A percentile compares a stretch with the other conserved stretches of the same genome.
phyloP scores from a whole-genome alignment of 1,140 invertebrate species.

The Lethocerus indicus region DNA sequence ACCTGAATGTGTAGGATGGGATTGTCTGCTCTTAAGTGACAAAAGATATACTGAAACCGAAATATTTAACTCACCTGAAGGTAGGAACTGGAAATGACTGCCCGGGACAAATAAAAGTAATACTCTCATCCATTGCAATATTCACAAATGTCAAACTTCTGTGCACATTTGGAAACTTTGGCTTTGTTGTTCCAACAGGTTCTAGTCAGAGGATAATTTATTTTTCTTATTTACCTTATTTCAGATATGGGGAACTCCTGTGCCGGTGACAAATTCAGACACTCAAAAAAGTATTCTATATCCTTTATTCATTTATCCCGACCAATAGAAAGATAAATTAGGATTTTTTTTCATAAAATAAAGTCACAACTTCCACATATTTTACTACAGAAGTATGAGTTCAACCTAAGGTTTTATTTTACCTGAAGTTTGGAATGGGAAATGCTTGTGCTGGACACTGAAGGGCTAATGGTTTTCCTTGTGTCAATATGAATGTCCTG shows the following conservation, averaged over 20 bases:
- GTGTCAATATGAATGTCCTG: constrained; percentile 19
- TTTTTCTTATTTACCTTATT: constrained; percentile 31
- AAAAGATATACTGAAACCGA: too few relatives aligned
- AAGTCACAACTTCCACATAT: too few relatives aligned
- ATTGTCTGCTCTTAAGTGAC: too few relatives aligned
- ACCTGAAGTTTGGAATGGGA: constrained; percentile 19
- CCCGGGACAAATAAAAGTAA: constrained; percentile 42
- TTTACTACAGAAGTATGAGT: too few relatives aligned
- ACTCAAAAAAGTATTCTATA: too few relatives aligned
- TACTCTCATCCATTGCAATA: constrained; percentile 22
- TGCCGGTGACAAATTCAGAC: too few relatives aligned
- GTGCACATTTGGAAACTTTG: constrained; percentile 32
- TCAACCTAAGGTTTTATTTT: constrained; percentile 1
- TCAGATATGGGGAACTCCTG: constrained; percentile 44
- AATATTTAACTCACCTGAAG: constrained; percentile 41
- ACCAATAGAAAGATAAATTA: too few relatives aligned
- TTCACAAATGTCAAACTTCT: constrained; percentile 23
- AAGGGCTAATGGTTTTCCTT: constrained; percentile 8
- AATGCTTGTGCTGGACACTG: constrained; percentile 26
- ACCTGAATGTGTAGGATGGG: too few relatives aligned
- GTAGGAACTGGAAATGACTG: constrained; percentile 48
- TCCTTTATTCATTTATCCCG: too few relatives aligned
- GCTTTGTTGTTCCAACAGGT: constrained; percentile 32
- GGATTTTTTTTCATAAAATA: too few relatives aligned
- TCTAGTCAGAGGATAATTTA: constrained; percentile 21